Conservation (phyloP, 2,113 vertebrate genomes). For the Lophochroa leadbeateri region DNA sequence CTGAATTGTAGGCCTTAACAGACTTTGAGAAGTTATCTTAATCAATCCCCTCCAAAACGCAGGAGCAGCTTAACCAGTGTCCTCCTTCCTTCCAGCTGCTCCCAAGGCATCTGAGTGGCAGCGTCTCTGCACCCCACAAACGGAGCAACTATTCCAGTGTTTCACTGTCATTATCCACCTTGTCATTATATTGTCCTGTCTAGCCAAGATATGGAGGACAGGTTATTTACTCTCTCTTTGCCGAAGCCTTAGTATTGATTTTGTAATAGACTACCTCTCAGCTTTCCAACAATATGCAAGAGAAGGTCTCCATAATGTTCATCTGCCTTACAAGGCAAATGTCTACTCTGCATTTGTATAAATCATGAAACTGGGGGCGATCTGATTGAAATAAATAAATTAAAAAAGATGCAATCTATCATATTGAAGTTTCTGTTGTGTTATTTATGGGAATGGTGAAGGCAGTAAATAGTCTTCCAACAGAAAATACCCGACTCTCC, state of each 20-base stretch:
- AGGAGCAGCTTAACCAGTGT: not conserved
- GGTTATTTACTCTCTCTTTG: conserved; percentile 1
- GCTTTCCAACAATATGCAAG: not conserved
- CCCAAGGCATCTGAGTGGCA: not conserved
- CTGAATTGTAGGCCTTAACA: not conserved
- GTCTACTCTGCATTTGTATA: not conserved
- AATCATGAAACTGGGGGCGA: not conserved
- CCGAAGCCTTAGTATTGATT: not conserved
- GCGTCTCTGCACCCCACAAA: not conserved
- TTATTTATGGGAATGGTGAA: not conserved
- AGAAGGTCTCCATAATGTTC: not conserved
- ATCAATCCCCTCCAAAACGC: not conserved
- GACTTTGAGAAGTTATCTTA: not conserved
- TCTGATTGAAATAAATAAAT: not conserved
- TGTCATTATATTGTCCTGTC: not conserved
- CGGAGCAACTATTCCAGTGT: not conserved
- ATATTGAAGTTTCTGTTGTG: not conserved
- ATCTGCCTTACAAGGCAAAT: not conserved
- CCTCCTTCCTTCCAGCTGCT: not conserved
- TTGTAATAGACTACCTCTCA: not conserved
- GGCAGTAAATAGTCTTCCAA: not conserved
- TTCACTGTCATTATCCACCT: not conserved
- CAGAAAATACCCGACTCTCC: not conserved
- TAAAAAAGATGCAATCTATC: not conserved
- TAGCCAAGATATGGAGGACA: not conserved